Evolutionary conservation across 2,888 invertebrate genomes (phyloP), one percentile per base, ranked within the genome.

Genomic region (Caenorhabditis panamensis): DNA sequence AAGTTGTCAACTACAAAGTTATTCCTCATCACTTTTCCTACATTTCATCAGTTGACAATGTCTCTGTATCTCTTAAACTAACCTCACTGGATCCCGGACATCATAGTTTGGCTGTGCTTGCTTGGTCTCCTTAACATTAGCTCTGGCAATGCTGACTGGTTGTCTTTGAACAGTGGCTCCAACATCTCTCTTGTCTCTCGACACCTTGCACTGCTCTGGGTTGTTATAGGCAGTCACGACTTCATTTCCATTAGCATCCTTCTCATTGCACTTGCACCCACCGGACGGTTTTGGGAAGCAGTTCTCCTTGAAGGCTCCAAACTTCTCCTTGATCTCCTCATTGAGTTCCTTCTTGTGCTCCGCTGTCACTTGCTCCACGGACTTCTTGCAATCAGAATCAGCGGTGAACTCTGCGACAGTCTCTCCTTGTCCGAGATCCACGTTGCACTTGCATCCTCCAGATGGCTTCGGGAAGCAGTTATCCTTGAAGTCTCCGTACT

Each of bases 231-330:
- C 81, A 61, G 82, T 83, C 54, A 85, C 84, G 16, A 87, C 85
- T 26, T 89, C 89, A 53, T 88, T 86, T 47, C 89, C 89, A 56
- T 84, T 76, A 0, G 84, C 82, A 51, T 89, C 89, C 68, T 89
- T 89, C 75, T 87, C 88, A 41, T 79, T 86, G 73, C 89, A 89
- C 31, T 88, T 86, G 79, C 89, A 89, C n/a, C 89, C 89, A 9
- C 86, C 86, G 18, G 83, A 82, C 28, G 85, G 85, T 75, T 86
- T 86, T 22, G 89, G 88, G 85, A 89, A 90, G 80, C 89, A 89
- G 71, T 87, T 86, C 58, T 89, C 89, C 71, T 87, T 87, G 80
- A 87, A 86, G 22, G 63, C 80, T 47, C 87, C 89, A 62, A 86
- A 88, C 71, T 89, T 90, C 71, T 87, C 82, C 62, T 85, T 84